These are phyloP conservation scores for Tipula confusa DNA, from an alignment of 2,888 invertebrate species.

Conservation along the genomic window DNA sequence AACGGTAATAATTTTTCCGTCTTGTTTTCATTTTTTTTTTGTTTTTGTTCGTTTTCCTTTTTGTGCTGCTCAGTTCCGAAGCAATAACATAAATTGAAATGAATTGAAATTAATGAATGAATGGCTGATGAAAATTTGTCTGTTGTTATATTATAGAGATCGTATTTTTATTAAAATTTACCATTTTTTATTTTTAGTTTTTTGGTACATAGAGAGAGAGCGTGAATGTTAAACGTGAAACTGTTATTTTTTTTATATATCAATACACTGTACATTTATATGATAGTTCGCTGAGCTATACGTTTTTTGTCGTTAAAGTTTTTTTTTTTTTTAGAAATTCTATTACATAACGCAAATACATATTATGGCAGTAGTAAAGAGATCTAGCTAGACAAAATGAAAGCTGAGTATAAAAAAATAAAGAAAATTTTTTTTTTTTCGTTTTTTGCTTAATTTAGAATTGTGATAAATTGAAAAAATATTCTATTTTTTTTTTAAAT, in stretches of 20 bases:
- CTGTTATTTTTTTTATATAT: not conserved
- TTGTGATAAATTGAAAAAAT: conserved; percentile 13
- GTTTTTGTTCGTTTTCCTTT: not conserved
- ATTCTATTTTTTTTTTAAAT: not conserved
- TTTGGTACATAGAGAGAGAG: not conserved
- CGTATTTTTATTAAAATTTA: not conserved
- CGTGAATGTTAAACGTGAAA: not conserved
- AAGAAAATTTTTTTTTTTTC: not conserved
- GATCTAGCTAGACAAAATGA: not conserved
- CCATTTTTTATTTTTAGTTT: not conserved
- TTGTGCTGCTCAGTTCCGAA: not conserved
- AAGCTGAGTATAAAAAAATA: not conserved
- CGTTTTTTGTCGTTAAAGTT: not conserved
- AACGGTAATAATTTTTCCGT: conserved; percentile 8
- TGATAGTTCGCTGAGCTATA: not conserved
- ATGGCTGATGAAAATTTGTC: conserved; percentile 9
- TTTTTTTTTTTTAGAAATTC: not conserved
- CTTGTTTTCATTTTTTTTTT: not conserved
- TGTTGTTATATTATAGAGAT: conserved; percentile 14
- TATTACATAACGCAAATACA: not conserved
- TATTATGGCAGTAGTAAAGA: not conserved
- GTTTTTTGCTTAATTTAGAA: not conserved
- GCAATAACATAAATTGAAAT: conserved; percentile 25
- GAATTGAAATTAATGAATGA: conserved; percentile 25
- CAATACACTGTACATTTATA: not conserved